Conservation (phyloP, 2,113 vertebrate species). For the Bubo bubo region DNA sequence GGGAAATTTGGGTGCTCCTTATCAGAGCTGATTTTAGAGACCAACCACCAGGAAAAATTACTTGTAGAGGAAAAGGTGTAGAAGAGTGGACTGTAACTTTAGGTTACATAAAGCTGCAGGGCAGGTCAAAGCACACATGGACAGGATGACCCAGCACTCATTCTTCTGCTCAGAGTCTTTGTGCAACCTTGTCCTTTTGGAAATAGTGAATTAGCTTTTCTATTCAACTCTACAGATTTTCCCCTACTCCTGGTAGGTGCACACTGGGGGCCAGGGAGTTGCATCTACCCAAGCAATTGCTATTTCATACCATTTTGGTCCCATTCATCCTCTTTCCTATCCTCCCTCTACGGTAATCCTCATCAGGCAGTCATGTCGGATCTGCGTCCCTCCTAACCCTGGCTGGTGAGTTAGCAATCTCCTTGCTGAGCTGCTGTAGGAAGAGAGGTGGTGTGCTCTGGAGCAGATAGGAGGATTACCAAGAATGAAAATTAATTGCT, state of each 20-base stretch:
- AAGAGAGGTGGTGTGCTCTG: not conserved
- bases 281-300: not conserved
- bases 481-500: not conserved
- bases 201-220: not conserved
- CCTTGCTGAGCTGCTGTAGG: not conserved
- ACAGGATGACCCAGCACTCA: not conserved
- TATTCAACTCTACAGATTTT: not conserved
- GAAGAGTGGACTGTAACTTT: not conserved
- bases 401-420: not conserved
- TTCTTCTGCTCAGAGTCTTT: not conserved
- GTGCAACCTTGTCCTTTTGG: not conserved
- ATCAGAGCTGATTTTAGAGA: not conserved
- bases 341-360: not conserved
- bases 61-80: not conserved
- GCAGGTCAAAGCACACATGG: rapidly evolving
- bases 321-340: not conserved
- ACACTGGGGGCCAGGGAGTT: rapidly evolving
- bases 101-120: not conserved
- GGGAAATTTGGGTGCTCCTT: not conserved
- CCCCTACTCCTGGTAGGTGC: not conserved
- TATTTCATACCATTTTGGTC: not conserved
- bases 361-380: rapidly evolving
- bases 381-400: not conserved
- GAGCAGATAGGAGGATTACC: not conserved
- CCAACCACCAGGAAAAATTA: not conserved